Evolutionary conservation across 92 coral and sea anemone species (phyloP).

Genomic region (Palythoa grandis): DNA sequence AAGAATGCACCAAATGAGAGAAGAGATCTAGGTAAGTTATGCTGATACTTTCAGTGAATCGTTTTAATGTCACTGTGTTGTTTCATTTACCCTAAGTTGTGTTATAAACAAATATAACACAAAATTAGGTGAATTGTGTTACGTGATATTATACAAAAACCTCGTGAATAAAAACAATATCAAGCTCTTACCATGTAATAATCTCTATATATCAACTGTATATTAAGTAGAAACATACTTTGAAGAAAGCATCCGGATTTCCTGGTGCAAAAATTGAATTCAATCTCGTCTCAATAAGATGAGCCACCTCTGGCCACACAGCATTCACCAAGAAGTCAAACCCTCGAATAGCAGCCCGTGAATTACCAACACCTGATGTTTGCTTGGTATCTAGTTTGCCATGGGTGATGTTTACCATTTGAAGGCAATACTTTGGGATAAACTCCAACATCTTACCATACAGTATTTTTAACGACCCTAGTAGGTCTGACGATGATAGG

Average conservation of each 20-base stretch:
- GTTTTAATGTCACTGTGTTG: no score
- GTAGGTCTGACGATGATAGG: slow-evolving; percentile 61
- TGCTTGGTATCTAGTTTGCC: no score
- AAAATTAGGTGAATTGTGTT: no score
- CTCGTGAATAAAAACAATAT: slow-evolving; percentile 38
- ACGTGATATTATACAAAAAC: no score
- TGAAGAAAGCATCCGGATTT: slow-evolving; percentile 94
- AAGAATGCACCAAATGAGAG: no score
- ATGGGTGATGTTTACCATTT: no score
- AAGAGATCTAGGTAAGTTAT: no score
- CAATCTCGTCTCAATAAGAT: slow-evolving; percentile 75
- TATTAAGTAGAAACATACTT: slow-evolving; percentile 52
- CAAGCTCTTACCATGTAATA: slow-evolving; percentile 60
- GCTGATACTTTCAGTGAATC: no score
- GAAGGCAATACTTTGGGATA: slow-evolving; percentile 83
- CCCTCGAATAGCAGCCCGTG: slow-evolving; percentile 88
- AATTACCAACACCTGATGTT: slow-evolving; percentile 63
- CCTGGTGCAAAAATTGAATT: slow-evolving; percentile 97
- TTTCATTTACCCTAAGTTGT: no score
- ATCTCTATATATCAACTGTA: no score
- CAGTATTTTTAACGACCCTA: slow-evolving; percentile 65
- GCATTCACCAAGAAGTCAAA: slow-evolving; percentile 95
- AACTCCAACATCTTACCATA: slow-evolving; percentile 91
- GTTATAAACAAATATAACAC: no score
- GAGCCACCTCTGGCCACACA: slow-evolving; percentile 94